phyloP scores from a whole-genome alignment of 2,888 invertebrate genomes.

The Teleiodes luculella region DNA sequence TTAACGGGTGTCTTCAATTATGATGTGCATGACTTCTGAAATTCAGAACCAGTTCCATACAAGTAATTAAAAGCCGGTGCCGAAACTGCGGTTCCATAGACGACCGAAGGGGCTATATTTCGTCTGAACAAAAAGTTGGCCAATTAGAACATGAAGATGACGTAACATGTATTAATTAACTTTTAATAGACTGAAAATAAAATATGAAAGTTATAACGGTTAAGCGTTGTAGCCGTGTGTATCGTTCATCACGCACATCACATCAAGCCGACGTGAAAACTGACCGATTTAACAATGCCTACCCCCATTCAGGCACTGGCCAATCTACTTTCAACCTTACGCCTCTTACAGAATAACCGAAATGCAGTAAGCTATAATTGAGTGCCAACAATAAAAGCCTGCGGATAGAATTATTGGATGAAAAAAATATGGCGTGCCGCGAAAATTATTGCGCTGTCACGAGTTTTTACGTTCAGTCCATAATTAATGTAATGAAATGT shows the following conservation, averaged over 20 bases:
- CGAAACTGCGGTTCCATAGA: too few species aligned
- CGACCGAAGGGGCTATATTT: too few species aligned
- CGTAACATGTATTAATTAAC: too few species aligned
- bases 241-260: slow-evolving; percentile 38
- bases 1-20: too few species aligned
- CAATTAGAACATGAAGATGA: too few species aligned
- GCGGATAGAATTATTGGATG: slow-evolving; percentile 37
- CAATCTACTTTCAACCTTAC: slow-evolving; percentile 30
- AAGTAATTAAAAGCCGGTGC: too few species aligned
- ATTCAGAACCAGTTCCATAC: too few species aligned
- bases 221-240: slow-evolving; percentile 29
- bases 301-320: slow-evolving; percentile 27
- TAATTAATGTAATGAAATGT: slow-evolving; percentile 25
- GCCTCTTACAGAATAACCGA: slow-evolving; percentile 20
- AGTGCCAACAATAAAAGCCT: slow-evolving; percentile 29
- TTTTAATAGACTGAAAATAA: too few species aligned
- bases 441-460: slow-evolving; percentile 39
- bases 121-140: too few species aligned
- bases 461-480: slow-evolving; percentile 31
- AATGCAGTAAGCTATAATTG: slow-evolving; percentile 3
- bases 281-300: slow-evolving; percentile 48
- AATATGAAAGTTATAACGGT: not conserved
- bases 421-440: slow-evolving; percentile 44
- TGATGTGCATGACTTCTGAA: too few species aligned
- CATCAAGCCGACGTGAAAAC: slow-evolving; percentile 51